phyloP scores from a whole-genome alignment of 1,140 invertebrate species.

The Teleopsis dalmanni region DNA sequence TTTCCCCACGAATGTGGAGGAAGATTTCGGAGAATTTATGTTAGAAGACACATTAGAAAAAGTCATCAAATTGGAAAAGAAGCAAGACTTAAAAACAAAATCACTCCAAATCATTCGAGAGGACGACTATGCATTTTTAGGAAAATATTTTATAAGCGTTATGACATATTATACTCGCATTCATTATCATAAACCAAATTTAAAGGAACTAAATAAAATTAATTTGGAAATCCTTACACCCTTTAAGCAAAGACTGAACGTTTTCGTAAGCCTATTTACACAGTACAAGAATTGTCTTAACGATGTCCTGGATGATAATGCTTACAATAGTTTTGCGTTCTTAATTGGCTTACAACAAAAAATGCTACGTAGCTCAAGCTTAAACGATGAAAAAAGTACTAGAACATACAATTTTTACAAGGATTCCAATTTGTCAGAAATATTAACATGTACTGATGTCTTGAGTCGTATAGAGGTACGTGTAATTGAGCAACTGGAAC shows the following conservation, averaged over 20 bases:
- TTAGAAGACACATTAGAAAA: constrained; percentile 41
- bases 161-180: constrained; percentile 24
- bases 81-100: constrained; percentile 20
- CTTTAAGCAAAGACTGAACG: constrained; percentile 25
- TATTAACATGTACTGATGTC: constrained; percentile 61
- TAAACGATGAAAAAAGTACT: constrained; percentile 13
- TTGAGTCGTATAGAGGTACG: constrained; percentile 56
- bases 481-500: constrained; percentile 60
- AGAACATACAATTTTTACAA: constrained; percentile 71
- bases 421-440: constrained; percentile 72
- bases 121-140: constrained; percentile 33
- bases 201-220: neutral
- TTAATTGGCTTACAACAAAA: constrained; percentile 27
- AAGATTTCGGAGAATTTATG: constrained; percentile 60
- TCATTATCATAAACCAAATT: constrained; percentile 17
- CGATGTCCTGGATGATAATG: constrained; percentile 20
- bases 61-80: constrained; percentile 27
- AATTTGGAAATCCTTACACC: constrained; percentile 17
- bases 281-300: constrained; percentile 26
- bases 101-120: constrained; percentile 24
- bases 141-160: constrained; percentile 28
- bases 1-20: constrained; percentile 69
- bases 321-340: constrained; percentile 30
- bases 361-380: constrained; percentile 16
- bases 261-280: constrained; percentile 28